Percentiles rank a stretch among this genome's conserved stretches.
Evolutionary conservation across 2,888 invertebrate species (phyloP).

Genomic region (Ditula angustiorana): DNA sequence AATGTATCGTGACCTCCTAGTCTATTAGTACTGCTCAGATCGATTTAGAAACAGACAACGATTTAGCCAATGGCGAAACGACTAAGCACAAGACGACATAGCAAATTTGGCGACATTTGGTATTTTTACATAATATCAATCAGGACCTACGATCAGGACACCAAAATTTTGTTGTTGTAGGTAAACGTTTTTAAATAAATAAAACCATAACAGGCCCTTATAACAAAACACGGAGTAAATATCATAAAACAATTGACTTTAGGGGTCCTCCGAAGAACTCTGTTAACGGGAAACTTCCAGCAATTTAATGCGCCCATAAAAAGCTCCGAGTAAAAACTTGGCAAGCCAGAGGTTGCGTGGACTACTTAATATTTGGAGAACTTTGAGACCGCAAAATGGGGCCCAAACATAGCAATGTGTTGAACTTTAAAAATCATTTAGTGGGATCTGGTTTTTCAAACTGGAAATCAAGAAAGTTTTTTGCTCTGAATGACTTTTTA

Average conservation of each 20-base stretch:
- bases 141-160: no score
- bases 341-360: slow-evolving; percentile 4
- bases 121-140: no score
- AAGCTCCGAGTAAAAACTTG: slow-evolving; percentile 43
- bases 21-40: no score
- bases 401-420: not conserved
- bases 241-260: slow-evolving; percentile 54
- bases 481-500: no score
- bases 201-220: not conserved
- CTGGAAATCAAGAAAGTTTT: no score
- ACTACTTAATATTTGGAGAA: slow-evolving; percentile 22
- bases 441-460: not conserved
- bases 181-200: slow-evolving; percentile 2
- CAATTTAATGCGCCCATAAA: slow-evolving; percentile 58
- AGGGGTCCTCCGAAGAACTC: slow-evolving; percentile 50
- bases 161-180: no score
- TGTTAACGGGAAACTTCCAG: slow-evolving; percentile 46
- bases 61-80: no score
- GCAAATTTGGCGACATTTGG: no score
- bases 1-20: no score
- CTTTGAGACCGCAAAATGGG: slow-evolving; percentile 1
- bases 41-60: no score
- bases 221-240: slow-evolving; percentile 43
- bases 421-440: not conserved
- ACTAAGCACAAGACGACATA: no score